Evolutionary conservation across 2,797 vertebrate species (phyloP).

Genomic region (Hirundo rustica): DNA sequence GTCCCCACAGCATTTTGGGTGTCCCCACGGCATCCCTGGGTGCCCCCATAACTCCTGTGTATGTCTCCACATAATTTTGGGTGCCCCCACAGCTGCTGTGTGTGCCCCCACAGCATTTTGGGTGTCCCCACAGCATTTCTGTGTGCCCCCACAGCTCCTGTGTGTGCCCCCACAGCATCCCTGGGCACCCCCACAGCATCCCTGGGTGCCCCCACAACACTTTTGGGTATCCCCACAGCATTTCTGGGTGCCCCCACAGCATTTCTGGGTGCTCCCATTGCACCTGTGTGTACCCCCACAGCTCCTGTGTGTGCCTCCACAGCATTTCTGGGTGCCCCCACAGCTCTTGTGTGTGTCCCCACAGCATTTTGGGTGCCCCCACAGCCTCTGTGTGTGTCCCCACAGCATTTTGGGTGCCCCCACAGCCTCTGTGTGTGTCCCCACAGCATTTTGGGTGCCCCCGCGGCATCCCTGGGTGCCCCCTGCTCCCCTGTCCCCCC

Average conservation of each 20-base stretch:
- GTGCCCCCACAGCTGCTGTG: neutral
- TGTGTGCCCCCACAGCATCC: no score
- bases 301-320: neutral
- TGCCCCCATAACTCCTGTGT: neutral
- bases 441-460: neutral
- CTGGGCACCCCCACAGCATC: no score
- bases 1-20: neutral
- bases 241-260: neutral
- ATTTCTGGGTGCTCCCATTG: neutral
- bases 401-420: no score
- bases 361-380: no score
- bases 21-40: fast-evolving
- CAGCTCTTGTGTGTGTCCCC: no score
- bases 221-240: neutral
- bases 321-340: neutral
- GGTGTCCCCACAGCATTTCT: no score
- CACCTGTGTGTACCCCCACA: neutral
- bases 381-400: fast-evolving
- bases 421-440: neutral
- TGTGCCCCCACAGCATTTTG: no score
- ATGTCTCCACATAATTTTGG: neutral
- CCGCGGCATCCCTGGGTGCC: no score
- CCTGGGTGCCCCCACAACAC: no score
- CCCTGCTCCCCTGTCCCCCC: neutral
- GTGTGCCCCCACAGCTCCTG: neutral